Percentiles rank a stretch among this genome's conserved stretches.
Evolutionary conservation across 1,140 invertebrate genomes (phyloP).

Genomic region (Heliconius congener): DNA sequence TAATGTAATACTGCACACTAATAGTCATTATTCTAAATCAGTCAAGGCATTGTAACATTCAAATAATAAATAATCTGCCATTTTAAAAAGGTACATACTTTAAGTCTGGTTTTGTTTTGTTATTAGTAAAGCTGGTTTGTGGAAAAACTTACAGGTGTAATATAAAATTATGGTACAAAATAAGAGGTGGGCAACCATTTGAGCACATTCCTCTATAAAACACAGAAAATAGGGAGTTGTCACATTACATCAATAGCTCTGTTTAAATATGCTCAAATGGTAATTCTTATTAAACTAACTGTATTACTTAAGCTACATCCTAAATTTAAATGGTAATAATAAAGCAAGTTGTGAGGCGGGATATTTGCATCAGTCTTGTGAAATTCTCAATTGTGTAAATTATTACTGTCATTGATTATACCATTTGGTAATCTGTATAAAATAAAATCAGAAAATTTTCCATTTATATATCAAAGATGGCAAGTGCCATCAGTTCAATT

Average conservation of each 20-base stretch:
- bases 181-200: slow-evolving; percentile 60
- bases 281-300: slow-evolving; percentile 54
- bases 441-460: slow-evolving; percentile 58
- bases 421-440: slow-evolving; percentile 77
- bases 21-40: slow-evolving; percentile 74
- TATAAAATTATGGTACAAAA: slow-evolving; percentile 56
- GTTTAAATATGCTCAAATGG: slow-evolving; percentile 59
- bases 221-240: slow-evolving; percentile 31
- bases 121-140: slow-evolving; percentile 63
- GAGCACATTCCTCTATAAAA: slow-evolving; percentile 51
- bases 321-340: slow-evolving; percentile 80
- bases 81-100: slow-evolving; percentile 50
- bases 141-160: slow-evolving; percentile 47
- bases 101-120: slow-evolving; percentile 48
- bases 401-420: slow-evolving; percentile 72
- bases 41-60: slow-evolving; percentile 67
- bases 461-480: slow-evolving; percentile 36
- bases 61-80: slow-evolving; percentile 64
- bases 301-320: slow-evolving; percentile 69
- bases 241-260: slow-evolving; percentile 34
- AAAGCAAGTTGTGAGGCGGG: slow-evolving; percentile 81
- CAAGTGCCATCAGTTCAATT: slow-evolving; percentile 72
- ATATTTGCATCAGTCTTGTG: slow-evolving; percentile 82
- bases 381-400: slow-evolving; percentile 79
- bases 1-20: slow-evolving; percentile 76